These are phyloP conservation scores for Spatula versicolor DNA, from an alignment of 2,797 vertebrate genomes.

Conservation along the genomic window DNA sequence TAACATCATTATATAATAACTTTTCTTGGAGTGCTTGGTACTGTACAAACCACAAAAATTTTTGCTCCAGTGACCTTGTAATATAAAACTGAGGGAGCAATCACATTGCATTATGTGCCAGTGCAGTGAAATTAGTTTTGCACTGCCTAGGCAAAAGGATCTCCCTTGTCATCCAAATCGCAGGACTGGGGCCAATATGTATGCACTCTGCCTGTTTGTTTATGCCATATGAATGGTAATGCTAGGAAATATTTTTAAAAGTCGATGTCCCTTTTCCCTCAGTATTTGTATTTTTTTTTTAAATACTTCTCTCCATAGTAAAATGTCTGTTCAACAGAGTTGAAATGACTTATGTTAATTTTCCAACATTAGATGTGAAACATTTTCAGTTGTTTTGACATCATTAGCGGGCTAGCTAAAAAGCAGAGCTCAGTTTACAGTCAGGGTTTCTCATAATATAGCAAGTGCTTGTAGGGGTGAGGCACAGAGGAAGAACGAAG, in stretches of 20 bases:
- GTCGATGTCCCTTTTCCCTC: slow-evolving; percentile 39
- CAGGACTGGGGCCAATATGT: slow-evolving; percentile 55
- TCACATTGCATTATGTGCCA: slow-evolving; percentile 63
- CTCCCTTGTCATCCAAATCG: slow-evolving; percentile 66
- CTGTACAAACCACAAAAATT: slow-evolving; percentile 63
- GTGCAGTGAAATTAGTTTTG: slow-evolving; percentile 66
- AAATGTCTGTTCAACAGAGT: slow-evolving; percentile 53
- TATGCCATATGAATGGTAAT: slow-evolving; percentile 49
- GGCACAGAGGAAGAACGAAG: neutral
- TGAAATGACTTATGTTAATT: slow-evolving; percentile 65
- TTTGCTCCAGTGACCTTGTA: slow-evolving; percentile 71
- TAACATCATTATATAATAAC: slow-evolving; percentile 54
- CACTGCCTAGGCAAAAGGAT: slow-evolving; percentile 66
- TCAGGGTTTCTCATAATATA: slow-evolving; percentile 33
- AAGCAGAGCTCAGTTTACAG: slow-evolving; percentile 46
- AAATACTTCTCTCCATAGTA: slow-evolving; percentile 23
- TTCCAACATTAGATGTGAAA: slow-evolving; percentile 64
- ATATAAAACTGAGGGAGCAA: slow-evolving; percentile 67
- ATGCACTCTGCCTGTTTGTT: slow-evolving; percentile 54
- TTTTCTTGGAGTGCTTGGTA: slow-evolving; percentile 62
- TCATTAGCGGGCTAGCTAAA: slow-evolving; percentile 35
- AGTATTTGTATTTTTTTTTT: slow-evolving; percentile 4
- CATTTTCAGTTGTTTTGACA: slow-evolving; percentile 25
- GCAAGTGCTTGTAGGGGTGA: slow-evolving; percentile 34
- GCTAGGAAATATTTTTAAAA: slow-evolving; percentile 54